Percentiles rank a stretch among this genome's conserved stretches.
Conservation (phyloP, 1,140 invertebrate genomes). For the Globodera ellingtonae region DNA sequence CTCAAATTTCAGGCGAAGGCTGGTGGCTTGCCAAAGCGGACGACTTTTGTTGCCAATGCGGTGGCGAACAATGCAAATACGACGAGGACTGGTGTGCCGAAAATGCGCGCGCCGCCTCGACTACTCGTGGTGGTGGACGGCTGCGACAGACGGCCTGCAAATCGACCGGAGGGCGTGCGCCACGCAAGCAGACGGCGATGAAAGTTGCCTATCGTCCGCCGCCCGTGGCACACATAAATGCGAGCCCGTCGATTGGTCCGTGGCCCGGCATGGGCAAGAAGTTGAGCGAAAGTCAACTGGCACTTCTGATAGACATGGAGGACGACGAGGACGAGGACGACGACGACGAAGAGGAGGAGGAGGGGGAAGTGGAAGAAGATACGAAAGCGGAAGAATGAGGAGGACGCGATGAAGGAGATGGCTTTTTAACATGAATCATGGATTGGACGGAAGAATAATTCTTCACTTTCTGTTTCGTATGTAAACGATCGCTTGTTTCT, state of each 20-base stretch:
- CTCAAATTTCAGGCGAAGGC: neutral
- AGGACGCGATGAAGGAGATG: neutral
- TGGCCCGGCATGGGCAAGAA: neutral
- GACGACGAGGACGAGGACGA: neutral
- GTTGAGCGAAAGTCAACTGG: neutral
- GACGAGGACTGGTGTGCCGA: neutral
- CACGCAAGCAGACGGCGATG: too few relatives aligned
- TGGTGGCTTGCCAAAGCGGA: neutral
- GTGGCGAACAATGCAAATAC: neutral
- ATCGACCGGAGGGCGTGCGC: neutral
- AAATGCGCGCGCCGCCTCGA: too few relatives aligned
- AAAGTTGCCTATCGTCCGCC: too few relatives aligned
- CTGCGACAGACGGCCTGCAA: too few relatives aligned
- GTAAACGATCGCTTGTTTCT: too few relatives aligned
- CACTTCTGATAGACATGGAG: neutral
- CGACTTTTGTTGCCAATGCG: neutral
- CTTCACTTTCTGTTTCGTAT: too few relatives aligned
- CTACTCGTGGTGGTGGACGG: too few relatives aligned
- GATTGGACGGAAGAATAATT: too few relatives aligned
- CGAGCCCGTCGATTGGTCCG: neutral
- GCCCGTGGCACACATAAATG: neutral
- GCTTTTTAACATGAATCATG: too few relatives aligned
- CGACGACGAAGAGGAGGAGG: neutral
- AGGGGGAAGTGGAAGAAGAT: too few relatives aligned
- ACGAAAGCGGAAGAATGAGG: neutral